phyloP scores from a whole-genome alignment of 2,797 vertebrate species.

The Gymnopithys bicolor region DNA sequence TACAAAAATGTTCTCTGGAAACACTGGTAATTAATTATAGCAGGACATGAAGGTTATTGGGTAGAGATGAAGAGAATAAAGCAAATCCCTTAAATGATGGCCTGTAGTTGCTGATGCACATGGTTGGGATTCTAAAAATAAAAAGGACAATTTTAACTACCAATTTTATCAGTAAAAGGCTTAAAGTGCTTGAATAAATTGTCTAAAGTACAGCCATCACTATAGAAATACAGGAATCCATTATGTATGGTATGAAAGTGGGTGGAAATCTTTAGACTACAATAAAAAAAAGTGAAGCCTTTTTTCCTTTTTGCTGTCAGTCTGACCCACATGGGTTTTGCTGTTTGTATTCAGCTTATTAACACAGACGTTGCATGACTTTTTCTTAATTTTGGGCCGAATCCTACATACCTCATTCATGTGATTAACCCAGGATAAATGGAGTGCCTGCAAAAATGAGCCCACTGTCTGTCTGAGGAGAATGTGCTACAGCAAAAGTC shows the following conservation, averaged over 20 bases:
- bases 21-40: not conserved
- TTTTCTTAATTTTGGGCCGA: not conserved
- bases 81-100: not conserved
- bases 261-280: not conserved
- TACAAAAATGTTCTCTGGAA: not conserved
- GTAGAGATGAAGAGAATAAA: not conserved
- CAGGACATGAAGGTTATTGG: not conserved
- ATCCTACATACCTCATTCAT: not conserved
- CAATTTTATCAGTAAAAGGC: constrained; percentile 17
- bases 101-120: not conserved
- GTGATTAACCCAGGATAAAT: not conserved
- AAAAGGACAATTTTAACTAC: constrained; percentile 6
- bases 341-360: not conserved
- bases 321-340: not conserved
- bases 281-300: not conserved
- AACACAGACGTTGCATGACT: not conserved
- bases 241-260: not conserved
- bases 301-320: not conserved
- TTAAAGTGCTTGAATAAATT: constrained; percentile 39
- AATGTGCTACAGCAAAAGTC: not conserved
- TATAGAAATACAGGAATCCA: not conserved
- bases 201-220: not conserved
- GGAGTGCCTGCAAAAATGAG: not conserved
- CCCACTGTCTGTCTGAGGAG: not conserved
- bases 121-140: constrained; percentile 20